Base-by-base conservation (phyloP, 2,113 vertebrate species). In the Garra rufa region DNA sequence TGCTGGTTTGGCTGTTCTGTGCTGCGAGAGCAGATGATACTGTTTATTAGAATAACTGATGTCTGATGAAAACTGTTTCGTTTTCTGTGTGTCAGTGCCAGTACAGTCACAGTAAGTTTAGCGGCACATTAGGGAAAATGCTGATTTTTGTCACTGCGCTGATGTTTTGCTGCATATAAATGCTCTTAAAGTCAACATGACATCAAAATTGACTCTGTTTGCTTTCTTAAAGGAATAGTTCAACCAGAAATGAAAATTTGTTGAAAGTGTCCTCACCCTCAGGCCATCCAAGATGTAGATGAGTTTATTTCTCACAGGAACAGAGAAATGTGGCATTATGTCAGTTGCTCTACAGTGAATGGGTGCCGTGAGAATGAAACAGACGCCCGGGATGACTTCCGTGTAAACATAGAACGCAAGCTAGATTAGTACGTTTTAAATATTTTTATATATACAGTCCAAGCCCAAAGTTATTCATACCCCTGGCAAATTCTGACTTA, bases 41-140 rank as follows among this genome's bases (percentile, higher is more conserved):
- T 88, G 86, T 93, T 93, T 93, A 94, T 93, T 90, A 91, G 88
- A 91, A 93, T 93, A 93, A 93, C 93, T 92, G 92, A 91, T 93
- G 92, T 88, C 92, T 93, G 92, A 93, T 93, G 93, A 95, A 91
- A 92, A 92, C 92, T 88, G 84, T 92, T 90, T 90, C 92, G 91
- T 92, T 92, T 93, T 92, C 55, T 79, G 52, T 78, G 21, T 43
- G n/a, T 5, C 38, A 43, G 38, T 63, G 76, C 76, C 76, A 78
- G 38, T 61, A 19, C 55, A 78, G 38, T 63, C 76, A 78, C 14
- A 26, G 24, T 9, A 61, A 63, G 55, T 61, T 61, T 57, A 61
- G 55, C 52, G 14, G n/a, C 50, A 55, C 43, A 48, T 48, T 71
- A 74, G 50, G 38, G 38, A 63, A 48, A 57, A 38, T 48, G 65